These are phyloP conservation scores for Lerista edwardsae DNA, from an alignment of 2,797 vertebrate species.

Conservation along the genomic window DNA sequence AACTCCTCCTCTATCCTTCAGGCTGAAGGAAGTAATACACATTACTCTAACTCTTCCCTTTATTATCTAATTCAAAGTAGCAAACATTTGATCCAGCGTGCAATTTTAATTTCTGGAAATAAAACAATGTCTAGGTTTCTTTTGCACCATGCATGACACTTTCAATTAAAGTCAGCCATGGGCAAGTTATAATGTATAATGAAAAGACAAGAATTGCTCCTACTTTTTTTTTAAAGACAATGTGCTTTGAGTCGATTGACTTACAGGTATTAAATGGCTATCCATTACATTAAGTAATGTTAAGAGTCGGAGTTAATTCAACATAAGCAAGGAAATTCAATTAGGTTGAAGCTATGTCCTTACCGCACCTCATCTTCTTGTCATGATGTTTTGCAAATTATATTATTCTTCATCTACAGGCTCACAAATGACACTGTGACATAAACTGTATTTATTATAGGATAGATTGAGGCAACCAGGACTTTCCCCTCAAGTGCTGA, in stretches of 20 bases:
- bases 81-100: not conserved
- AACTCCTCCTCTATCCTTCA: not conserved
- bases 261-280: conserved; percentile 31
- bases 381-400: not conserved
- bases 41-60: not conserved
- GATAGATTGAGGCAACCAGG: not conserved
- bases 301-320: conserved; percentile 34
- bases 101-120: conserved; percentile 31
- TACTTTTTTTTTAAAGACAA: conserved; percentile 3
- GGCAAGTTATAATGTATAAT: conserved; percentile 35
- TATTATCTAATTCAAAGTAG: not conserved
- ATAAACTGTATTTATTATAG: not conserved
- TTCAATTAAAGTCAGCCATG: conserved; percentile 21
- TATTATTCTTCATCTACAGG: not conserved
- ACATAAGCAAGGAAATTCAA: conserved; percentile 22
- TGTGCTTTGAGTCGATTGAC: conserved; percentile 12
- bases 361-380: not conserved
- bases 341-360: not conserved
- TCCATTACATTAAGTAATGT: conserved; percentile 18
- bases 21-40: not conserved
- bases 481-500: not conserved
- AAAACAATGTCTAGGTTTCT: conserved; percentile 17
- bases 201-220: conserved; percentile 35
- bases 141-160: not conserved
- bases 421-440: not conserved